Base-by-base conservation (phyloP, 2,113 vertebrate genomes). In the Percopsis transmontana region DNA sequence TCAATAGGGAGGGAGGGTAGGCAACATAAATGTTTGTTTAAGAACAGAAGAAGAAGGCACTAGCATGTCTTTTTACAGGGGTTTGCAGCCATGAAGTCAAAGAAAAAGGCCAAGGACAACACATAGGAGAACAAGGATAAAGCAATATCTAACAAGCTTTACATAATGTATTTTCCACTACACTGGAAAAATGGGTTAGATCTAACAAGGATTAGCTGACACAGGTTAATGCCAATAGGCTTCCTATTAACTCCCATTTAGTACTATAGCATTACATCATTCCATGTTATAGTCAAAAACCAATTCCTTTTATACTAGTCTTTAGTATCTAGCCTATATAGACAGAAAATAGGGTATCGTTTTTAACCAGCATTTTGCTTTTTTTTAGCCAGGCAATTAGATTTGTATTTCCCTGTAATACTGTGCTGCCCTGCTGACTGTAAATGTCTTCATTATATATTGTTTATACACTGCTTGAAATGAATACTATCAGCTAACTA, bases 171-270 rank as follows among this genome's bases (percentile, higher is more conserved):
- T 20, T 33, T 33, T 66, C 42, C 42, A 19, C 2, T 33, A 68
- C 66, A 63, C 54, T 50, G 0, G 54, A 62, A 52, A 68, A 69
- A 70, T 27, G 18, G 16, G 57, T 18, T 10, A 50, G 47, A n/a
- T 50, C 18, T 50, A 50, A 50, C 47, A 50, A 52, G 39, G 53
- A 19, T 63, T 11, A 41, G 42, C 42, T 4, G 20, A 47, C 44
- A 47, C 44, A 4, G 27, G 27, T 33, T 33, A 33, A 33, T 33
- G 45, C 44, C 42, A 38, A 72, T 48, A 14, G 12, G 67, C 24
- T 75, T 73, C 52, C 56, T 62, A 66, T 53, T 21, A 74, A 55
- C 42, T 40, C 53, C 48, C 40, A 76, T 41, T 15, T 18, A 50
- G 19, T 19, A 19, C 9, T 50, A 50, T 8, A 50, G 18, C 47